Conservation (phyloP, 2,888 invertebrate species). For the Lepidonotus clava region DNA sequence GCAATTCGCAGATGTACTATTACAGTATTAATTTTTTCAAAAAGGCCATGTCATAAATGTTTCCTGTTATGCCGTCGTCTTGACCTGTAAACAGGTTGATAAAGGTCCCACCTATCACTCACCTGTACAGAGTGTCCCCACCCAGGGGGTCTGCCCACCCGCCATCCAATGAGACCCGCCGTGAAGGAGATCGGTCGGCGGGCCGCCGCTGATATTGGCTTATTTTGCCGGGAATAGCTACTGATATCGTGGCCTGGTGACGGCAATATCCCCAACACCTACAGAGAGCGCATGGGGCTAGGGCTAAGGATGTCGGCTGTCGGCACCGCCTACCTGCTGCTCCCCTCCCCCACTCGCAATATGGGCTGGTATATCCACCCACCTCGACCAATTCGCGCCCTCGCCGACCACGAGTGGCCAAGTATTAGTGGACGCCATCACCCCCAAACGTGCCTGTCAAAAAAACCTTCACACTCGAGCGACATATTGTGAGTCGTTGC, state of each 20-base stretch:
- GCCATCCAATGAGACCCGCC: too few species aligned
- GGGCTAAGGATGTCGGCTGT: neutral
- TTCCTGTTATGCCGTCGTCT: too few species aligned
- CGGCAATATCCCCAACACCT: constrained; percentile 6
- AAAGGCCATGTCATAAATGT: too few species aligned
- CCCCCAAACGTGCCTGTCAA: neutral
- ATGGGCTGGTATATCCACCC: neutral
- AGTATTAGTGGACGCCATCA: neutral
- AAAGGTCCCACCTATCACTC: too few species aligned
- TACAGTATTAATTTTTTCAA: too few species aligned
- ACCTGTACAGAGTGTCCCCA: too few species aligned
- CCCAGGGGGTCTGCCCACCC: neutral
- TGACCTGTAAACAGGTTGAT: too few species aligned
- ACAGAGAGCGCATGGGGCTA: too few species aligned
- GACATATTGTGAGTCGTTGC: constrained; percentile 14
- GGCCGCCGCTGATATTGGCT: neutral
- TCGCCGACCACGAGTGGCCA: neutral
- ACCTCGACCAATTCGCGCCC: neutral
- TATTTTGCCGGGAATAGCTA: neutral
- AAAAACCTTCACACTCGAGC: constrained; percentile 19
- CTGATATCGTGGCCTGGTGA: neutral
- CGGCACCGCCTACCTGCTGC: neutral
- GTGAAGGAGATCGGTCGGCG: too few species aligned
- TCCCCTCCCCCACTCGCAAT: neutral
- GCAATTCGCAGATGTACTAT: too few species aligned